These are phyloP conservation scores for Typhlomys cinereus DNA, from an alignment of 2,113 vertebrate species.

Conservation along the genomic window DNA sequence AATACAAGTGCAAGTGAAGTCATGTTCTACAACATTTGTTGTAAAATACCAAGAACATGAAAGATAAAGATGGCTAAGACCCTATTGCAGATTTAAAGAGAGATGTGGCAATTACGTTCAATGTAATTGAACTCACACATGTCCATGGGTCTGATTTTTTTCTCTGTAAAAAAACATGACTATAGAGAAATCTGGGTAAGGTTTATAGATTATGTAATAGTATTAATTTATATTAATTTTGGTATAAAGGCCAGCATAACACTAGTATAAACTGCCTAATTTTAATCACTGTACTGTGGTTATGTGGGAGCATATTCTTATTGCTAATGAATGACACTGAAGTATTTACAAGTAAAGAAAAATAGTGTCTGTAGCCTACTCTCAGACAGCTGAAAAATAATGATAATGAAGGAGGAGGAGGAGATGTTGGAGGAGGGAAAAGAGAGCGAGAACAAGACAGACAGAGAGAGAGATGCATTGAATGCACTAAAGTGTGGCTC, in stretches of 20 bases:
- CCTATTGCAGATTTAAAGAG: background rate
- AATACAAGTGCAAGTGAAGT: background rate
- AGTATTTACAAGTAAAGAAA: background rate
- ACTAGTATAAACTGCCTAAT: background rate
- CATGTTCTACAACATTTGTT: background rate
- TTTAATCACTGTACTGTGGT: background rate
- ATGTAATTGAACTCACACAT: background rate
- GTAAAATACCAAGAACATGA: background rate
- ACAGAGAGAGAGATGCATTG: background rate
- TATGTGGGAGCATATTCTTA: background rate
- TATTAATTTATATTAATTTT: no score
- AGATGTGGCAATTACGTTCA: background rate
- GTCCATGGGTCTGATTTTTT: background rate
- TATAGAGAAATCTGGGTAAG: background rate
- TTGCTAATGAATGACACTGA: background rate
- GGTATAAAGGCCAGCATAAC: no score
- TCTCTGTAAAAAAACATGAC: background rate
- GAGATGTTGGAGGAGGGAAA: no score
- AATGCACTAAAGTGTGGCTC: background rate
- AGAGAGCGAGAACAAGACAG: background rate
- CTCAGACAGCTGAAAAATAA: background rate
- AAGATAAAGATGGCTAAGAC: background rate
- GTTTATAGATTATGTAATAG: background rate
- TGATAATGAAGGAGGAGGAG: background rate
- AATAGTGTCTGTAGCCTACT: background rate